phyloP scores from a whole-genome alignment of 2,113 vertebrate genomes.

The Taurulus bubalis region DNA sequence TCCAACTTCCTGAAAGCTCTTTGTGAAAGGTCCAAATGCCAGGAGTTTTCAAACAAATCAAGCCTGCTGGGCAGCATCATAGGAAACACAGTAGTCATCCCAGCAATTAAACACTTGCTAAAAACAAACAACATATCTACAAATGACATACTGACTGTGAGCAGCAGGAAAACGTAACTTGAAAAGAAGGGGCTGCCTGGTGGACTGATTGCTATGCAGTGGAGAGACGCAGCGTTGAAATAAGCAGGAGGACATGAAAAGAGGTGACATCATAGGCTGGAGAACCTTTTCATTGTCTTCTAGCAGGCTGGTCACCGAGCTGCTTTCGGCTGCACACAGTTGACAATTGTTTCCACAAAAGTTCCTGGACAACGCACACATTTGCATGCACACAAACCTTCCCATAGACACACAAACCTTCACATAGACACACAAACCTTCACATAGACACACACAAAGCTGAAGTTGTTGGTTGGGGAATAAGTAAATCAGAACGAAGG shows the following conservation, averaged over 20 bases:
- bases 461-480: slow-evolving; percentile 14
- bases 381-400: not conserved
- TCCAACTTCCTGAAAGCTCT: slow-evolving; percentile 65
- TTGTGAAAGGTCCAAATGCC: slow-evolving; percentile 58
- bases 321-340: slow-evolving; percentile 53
- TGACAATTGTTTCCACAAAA: slow-evolving; percentile 53
- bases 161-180: not conserved
- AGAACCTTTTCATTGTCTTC: slow-evolving; percentile 43
- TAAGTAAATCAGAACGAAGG: not conserved
- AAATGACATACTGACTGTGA: slow-evolving; percentile 33
- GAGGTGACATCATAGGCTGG: slow-evolving; percentile 64
- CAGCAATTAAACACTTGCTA: slow-evolving; percentile 42
- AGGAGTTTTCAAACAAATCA: slow-evolving; percentile 40
- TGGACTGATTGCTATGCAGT: slow-evolving; percentile 14
- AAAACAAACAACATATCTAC: slow-evolving; percentile 47
- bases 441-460: slow-evolving; percentile 10
- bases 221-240: slow-evolving; percentile 19
- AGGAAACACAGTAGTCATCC: slow-evolving; percentile 29
- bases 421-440: not conserved
- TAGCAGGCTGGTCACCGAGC: slow-evolving; percentile 41
- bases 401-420: slow-evolving; percentile 12
- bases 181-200: slow-evolving; percentile 19
- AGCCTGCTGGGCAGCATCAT: slow-evolving; percentile 44
- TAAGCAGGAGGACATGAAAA: slow-evolving; percentile 37
- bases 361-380: slow-evolving; percentile 38